phyloP scores from a whole-genome alignment of 2,888 invertebrate species.

The Caenorhabditis imperialis region DNA sequence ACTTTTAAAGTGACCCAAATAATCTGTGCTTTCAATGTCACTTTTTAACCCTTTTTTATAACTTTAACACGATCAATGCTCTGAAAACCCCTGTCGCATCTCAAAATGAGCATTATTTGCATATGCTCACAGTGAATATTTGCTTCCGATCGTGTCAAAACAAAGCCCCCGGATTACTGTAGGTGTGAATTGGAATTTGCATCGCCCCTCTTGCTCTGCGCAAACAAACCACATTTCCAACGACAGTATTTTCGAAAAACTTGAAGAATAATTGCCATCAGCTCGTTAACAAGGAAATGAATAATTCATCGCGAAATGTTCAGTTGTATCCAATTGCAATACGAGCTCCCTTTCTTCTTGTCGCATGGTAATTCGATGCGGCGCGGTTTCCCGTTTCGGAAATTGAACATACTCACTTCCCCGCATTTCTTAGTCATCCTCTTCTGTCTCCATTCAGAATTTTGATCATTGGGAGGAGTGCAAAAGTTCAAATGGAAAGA shows the following conservation, averaged over 20 bases:
- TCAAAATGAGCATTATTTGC: too few relatives aligned
- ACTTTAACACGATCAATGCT: too few relatives aligned
- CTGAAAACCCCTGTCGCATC: too few relatives aligned
- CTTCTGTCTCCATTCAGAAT: too few relatives aligned
- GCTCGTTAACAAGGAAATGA: slow-evolving; percentile 16
- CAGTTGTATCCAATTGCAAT: slow-evolving; percentile 5
- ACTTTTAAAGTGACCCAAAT: too few relatives aligned
- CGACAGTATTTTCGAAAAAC: not conserved
- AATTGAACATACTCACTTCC: slow-evolving; percentile 50
- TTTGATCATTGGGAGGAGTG: too few relatives aligned
- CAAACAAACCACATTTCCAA: slow-evolving; percentile 8
- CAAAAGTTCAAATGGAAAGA: too few relatives aligned
- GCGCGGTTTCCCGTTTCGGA: slow-evolving; percentile 46
- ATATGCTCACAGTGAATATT: too few relatives aligned
- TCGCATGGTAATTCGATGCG: slow-evolving; percentile 45
- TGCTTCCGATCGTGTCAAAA: too few relatives aligned
- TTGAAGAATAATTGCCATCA: not conserved
- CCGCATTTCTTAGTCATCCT: too few relatives aligned
- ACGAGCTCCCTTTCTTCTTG: slow-evolving; percentile 1
- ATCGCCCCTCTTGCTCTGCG: slow-evolving; percentile 15
- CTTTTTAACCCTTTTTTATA: too few relatives aligned
- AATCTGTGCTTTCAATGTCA: too few relatives aligned
- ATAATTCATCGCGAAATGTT: slow-evolving; percentile 43
- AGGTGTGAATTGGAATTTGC: slow-evolving; percentile 16
- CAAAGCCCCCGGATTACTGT: slow-evolving; percentile 41